phyloP scores from a whole-genome alignment of 2,888 invertebrate species.

The Pyralis farinalis region DNA sequence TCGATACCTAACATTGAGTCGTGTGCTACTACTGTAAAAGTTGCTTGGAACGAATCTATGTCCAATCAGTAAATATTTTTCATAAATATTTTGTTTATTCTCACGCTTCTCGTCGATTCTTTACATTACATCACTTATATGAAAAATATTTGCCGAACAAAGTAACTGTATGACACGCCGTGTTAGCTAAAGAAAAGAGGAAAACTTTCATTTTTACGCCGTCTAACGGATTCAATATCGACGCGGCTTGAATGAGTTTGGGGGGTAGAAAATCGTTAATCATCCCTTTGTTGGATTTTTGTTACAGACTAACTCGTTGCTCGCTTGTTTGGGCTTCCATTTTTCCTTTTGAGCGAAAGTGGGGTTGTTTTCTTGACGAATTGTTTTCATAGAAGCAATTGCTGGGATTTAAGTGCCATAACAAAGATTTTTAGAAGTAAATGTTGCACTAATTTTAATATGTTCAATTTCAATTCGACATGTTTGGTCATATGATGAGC shows the following conservation, averaged over 20 bases:
- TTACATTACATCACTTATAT: too few species aligned
- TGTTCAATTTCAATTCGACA: too few species aligned
- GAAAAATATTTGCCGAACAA: slow-evolving; percentile 11
- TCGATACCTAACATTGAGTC: too few species aligned
- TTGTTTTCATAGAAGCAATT: slow-evolving; percentile 65
- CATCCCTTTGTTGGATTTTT: slow-evolving; percentile 80
- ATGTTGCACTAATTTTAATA: too few species aligned
- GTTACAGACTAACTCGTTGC: slow-evolving; percentile 79
- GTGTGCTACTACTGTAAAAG: too few species aligned
- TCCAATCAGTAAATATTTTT: too few species aligned
- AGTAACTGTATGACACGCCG: slow-evolving; percentile 40
- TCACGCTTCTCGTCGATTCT: too few species aligned
- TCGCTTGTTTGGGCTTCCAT: slow-evolving; percentile 75
- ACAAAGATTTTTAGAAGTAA: slow-evolving; percentile 7
- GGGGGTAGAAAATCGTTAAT: slow-evolving; percentile 77
- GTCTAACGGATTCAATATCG: slow-evolving; percentile 80
- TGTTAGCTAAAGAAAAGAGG: slow-evolving; percentile 60
- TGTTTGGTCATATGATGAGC: too few species aligned
- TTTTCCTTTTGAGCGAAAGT: slow-evolving; percentile 73
- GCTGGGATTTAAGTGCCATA: slow-evolving; percentile 11
- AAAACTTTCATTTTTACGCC: slow-evolving; percentile 78
- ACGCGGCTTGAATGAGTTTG: slow-evolving; percentile 76
- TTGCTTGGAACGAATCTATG: too few species aligned
- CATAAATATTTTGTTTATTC: too few species aligned
- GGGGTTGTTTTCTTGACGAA: slow-evolving; percentile 71